Conservation (phyloP, 1,140 invertebrate genomes). For the Drosophila arizonae region DNA sequence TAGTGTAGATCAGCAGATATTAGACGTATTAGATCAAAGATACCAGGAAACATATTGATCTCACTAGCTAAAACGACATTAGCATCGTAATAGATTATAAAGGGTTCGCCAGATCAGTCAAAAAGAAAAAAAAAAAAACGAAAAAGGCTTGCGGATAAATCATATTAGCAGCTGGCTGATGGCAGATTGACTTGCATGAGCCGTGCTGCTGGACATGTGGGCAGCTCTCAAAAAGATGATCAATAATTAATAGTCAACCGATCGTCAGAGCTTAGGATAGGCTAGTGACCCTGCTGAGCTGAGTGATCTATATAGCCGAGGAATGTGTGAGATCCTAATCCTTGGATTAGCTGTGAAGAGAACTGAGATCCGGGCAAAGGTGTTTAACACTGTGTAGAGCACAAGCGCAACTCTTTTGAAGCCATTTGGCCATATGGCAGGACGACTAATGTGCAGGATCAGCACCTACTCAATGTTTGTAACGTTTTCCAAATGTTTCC, state of each 20-base stretch:
- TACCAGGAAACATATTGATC: background rate
- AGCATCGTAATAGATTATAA: background rate
- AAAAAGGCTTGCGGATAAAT: background rate
- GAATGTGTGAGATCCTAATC: background rate
- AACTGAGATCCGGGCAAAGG: background rate
- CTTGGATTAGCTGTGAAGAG: slow-evolving; percentile 4
- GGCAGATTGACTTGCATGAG: background rate
- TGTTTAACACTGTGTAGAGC: slow-evolving; percentile 2
- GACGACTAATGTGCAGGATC: slow-evolving; percentile 31
- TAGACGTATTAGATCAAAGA: background rate
- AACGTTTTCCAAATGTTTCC: slow-evolving; percentile 61
- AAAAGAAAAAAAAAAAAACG: no score
- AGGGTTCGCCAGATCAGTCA: background rate
- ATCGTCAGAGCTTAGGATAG: slow-evolving; percentile 1
- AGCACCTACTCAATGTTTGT: slow-evolving; percentile 39
- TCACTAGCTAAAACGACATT: background rate
- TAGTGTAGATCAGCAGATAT: background rate
- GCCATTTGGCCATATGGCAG: slow-evolving; percentile 24
- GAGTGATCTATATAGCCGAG: background rate
- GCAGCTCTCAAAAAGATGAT: no score
- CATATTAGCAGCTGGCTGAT: slow-evolving; percentile 3
- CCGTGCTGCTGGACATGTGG: background rate
- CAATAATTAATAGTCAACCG: background rate
- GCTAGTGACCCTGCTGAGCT: background rate
- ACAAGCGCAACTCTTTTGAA: slow-evolving; percentile 3